Percentiles rank a stretch among this genome's conserved stretches.
phyloP scores from a whole-genome alignment of 2,797 vertebrate species.

The Corythornis leucogaster region DNA sequence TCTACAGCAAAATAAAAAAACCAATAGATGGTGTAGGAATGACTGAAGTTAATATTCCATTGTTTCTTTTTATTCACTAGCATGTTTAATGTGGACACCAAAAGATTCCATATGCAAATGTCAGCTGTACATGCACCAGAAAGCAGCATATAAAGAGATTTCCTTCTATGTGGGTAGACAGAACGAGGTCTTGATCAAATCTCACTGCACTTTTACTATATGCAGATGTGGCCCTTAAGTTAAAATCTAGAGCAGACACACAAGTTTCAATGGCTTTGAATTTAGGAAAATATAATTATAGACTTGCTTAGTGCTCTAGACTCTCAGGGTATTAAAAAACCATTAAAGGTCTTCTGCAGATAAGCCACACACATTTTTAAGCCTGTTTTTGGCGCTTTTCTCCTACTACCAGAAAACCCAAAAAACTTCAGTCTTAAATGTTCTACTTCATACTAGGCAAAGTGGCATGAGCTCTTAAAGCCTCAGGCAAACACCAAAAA shows the following conservation, averaged over 20 bases:
- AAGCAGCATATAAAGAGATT: neutral
- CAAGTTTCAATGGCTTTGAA: neutral
- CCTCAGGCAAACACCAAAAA: neutral
- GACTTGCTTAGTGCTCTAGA: neutral
- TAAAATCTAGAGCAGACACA: neutral
- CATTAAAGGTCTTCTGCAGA: neutral
- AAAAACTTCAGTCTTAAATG: neutral
- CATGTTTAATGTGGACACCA: neutral
- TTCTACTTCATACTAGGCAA: neutral
- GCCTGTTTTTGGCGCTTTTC: neutral
- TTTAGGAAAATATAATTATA: neutral
- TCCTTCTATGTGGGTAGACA: neutral
- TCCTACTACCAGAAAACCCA: neutral
- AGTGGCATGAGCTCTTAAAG: neutral
- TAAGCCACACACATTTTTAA: neutral
- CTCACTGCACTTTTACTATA: neutral
- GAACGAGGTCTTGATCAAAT: neutral
- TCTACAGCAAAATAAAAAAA: neutral
- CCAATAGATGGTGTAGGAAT: neutral
- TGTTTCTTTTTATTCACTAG: neutral
- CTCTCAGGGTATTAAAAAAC: neutral
- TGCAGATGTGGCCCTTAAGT: neutral
- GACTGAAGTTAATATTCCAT: neutral
- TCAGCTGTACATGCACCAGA: neutral
- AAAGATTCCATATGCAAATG: neutral